Conservation (phyloP, 2,888 invertebrate genomes). For the Trissolcus japonicus region DNA sequence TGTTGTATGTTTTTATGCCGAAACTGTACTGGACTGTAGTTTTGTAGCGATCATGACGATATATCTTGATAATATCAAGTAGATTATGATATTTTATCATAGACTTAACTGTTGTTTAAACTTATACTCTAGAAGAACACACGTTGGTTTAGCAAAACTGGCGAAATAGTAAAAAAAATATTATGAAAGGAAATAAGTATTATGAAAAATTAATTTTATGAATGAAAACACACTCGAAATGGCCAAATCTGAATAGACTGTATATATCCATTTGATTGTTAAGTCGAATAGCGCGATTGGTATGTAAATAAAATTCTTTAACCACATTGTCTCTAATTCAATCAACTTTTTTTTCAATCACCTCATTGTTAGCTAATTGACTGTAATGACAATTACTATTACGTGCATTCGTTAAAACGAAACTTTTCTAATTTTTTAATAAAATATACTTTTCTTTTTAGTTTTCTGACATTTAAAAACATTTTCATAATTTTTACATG, state of each 20-base stretch:
- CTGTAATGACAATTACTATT: not conserved
- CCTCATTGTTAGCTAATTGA: not conserved
- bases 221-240: constrained; percentile 62
- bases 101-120: constrained; percentile 59
- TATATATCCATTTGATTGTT: constrained; percentile 72
- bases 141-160: constrained; percentile 59
- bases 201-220: constrained; percentile 4
- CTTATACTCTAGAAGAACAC: constrained; percentile 37
- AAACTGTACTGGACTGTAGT: constrained; percentile 44
- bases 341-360: not conserved
- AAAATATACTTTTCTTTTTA: no score
- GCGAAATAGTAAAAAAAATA: constrained; percentile 5
- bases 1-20: constrained; percentile 9
- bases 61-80: constrained; percentile 55
- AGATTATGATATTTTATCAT: constrained; percentile 63
- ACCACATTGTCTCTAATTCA: constrained; percentile 52
- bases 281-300: constrained; percentile 70
- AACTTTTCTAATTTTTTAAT: no score
- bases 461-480: no score
- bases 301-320: constrained; percentile 74
- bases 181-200: constrained; percentile 6
- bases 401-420: not conserved
- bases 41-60: constrained; percentile 45
- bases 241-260: constrained; percentile 71
- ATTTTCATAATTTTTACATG: no score